Conservation (phyloP, 2,113 vertebrate species). For the Dipodomys merriami region DNA sequence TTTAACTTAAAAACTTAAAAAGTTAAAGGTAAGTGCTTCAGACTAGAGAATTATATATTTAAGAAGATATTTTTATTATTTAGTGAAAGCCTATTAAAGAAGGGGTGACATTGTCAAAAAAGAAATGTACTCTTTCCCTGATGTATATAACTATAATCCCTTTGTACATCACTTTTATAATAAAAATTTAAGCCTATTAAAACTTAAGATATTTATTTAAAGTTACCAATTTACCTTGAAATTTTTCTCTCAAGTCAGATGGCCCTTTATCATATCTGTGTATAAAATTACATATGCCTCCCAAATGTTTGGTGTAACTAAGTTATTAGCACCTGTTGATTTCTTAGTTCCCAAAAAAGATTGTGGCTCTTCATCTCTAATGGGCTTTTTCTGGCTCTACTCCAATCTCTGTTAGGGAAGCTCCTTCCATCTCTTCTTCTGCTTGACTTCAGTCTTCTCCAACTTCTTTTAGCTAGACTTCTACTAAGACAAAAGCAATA, state of each 20-base stretch:
- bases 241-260: constrained; percentile 4
- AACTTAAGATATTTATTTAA: constrained; percentile 50
- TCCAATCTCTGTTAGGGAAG: too few species aligned
- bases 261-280: not conserved
- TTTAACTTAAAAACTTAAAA: constrained; percentile 34
- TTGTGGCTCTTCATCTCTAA: not conserved
- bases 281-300: not conserved
- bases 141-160: too few species aligned
- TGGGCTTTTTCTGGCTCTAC: not conserved
- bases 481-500: constrained; percentile 11
- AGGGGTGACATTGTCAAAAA: too few species aligned
- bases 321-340: not conserved
- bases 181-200: not conserved
- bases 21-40: not conserved
- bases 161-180: too few species aligned
- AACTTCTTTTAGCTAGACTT: not conserved
- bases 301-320: not conserved
- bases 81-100: constrained; percentile 45
- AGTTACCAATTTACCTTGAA: constrained; percentile 44
- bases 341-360: not conserved
- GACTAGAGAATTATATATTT: constrained; percentile 22
- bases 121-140: too few species aligned
- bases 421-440: not conserved
- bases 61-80: constrained; percentile 16
- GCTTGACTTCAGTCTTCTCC: not conserved